phyloP scores from a whole-genome alignment of 2,888 invertebrate species.

The Dromius quadrimaculatus region DNA sequence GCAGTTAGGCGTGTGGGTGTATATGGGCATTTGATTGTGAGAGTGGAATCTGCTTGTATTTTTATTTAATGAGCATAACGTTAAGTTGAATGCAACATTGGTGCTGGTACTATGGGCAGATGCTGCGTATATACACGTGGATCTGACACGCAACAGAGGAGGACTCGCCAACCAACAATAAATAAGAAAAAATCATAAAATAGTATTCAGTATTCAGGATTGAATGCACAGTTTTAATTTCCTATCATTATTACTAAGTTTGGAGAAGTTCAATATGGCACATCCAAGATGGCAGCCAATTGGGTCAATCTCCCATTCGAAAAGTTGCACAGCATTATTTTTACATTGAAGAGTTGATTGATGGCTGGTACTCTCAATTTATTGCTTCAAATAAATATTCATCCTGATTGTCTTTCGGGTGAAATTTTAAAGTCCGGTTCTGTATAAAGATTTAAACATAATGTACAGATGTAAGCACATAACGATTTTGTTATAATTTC shows the following conservation, averaged over 20 bases:
- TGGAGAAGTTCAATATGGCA: no score
- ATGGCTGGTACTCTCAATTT: neutral
- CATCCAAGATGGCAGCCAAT: no score
- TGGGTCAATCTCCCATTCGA: no score
- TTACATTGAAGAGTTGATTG: neutral
- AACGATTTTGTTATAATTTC: slow-evolving; percentile 51
- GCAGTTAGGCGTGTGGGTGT: slow-evolving; percentile 52
- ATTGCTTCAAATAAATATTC: neutral
- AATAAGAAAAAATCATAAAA: no score
- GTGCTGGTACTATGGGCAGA: slow-evolving; percentile 1
- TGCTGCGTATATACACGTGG: slow-evolving; percentile 26
- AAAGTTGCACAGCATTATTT: no score
- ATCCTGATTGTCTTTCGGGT: neutral
- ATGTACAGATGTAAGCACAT: slow-evolving; percentile 31
- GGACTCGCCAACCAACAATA: neutral
- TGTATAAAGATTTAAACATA: slow-evolving; percentile 24
- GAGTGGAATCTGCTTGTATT: slow-evolving; percentile 51
- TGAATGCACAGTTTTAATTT: no score
- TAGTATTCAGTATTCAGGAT: no score
- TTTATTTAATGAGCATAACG: slow-evolving; percentile 45
- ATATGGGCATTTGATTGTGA: slow-evolving; percentile 52
- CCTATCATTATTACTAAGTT: no score
- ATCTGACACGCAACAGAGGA: slow-evolving; percentile 9
- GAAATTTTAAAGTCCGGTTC: neutral
- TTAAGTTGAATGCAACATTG: neutral